Base-by-base conservation (phyloP, 2,888 invertebrate genomes). In the Rotaria macrura region DNA sequence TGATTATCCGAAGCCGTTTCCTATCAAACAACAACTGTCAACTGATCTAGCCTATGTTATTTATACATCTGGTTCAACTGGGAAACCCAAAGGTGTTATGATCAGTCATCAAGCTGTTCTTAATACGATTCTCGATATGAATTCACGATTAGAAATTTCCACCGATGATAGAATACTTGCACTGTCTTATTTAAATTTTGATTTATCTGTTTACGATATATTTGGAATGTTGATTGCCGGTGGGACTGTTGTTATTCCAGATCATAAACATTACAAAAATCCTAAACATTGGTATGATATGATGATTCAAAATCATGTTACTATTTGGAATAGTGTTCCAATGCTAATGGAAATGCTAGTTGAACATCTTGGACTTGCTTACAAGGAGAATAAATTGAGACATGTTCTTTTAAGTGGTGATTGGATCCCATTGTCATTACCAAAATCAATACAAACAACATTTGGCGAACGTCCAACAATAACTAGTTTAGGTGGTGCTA, bases 41-140 rank as follows among this genome's bases (percentile, higher is more conserved):
- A 38, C 49, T 54, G 57, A 84, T 54, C 57, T 84, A 23, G 84
- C 84, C 0, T 84, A 84, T 57, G 84, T 84, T 12, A 84, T 84
- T 34, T 84, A 34, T 38, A 84, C 84, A 20, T 84, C 84, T 1
- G 84, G 84, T 55, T 38, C 84, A 40, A 84, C 84, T 55, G 84
- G 84, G 9, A 84, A 43, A 57, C 84, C 84, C 1, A 84, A 84
- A 84, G 84, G 84, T 57, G 84, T 84, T 14, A 84, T 84, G 84
- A 84, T 84, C n/a, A 84, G 25, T 40, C 84, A 84, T 40, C 29
- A 54, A 57, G 34, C 84, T 38, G 57, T 57, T 6, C 25, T 54
- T 25, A 84, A 84, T 40, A 84, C 84, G 23, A 84, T 84, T 55
- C 84, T 84, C 40, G 84, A 84, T n/a, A 54, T 84, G 5, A 84